Percentiles rank a stretch among this genome's conserved stretches.
Evolutionary conservation across 2,797 vertebrate genomes (phyloP).

Genomic region (Ptychobarbus kaznakovi): DNA sequence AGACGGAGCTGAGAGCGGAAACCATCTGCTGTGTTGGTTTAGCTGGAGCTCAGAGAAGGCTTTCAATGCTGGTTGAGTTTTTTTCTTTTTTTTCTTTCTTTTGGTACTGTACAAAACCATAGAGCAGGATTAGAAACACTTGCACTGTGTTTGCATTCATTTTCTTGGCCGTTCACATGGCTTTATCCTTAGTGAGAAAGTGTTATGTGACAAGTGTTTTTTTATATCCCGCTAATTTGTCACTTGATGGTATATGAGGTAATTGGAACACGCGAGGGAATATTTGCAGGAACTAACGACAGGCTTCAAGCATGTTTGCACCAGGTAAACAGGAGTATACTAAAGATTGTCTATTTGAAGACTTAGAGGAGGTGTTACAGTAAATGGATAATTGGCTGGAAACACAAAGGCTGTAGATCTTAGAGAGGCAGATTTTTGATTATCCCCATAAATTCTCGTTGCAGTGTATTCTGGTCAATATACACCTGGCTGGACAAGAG

Average conservation of each 20-base stretch:
- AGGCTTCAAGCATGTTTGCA: constrained; percentile 2
- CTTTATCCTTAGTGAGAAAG: constrained; percentile 32
- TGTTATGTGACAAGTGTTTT: constrained; percentile 6
- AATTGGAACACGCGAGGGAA: not conserved
- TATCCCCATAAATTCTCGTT: not conserved
- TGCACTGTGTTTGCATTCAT: not conserved
- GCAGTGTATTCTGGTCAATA: constrained; percentile 2
- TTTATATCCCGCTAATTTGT: constrained; percentile 33
- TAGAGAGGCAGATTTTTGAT: not conserved
- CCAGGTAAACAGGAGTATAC: not conserved
- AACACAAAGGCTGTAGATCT: not conserved
- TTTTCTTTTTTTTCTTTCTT: not conserved
- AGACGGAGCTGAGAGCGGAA: constrained; percentile 18
- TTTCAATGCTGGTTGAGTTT: not conserved
- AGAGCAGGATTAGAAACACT: not conserved
- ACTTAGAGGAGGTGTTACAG: not conserved
- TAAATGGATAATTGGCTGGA: constrained; percentile 6
- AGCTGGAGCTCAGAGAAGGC: not conserved
- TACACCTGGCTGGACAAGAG: not conserved
- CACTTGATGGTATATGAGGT: constrained; percentile 23
- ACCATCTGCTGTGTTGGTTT: constrained; percentile 47
- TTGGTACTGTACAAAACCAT: not conserved
- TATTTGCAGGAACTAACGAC: constrained; percentile 11
- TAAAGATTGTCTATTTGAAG: not conserved
- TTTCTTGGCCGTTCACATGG: not conserved